Base-by-base conservation (phyloP, 2,888 invertebrate genomes). In the Eumacrocentrus americanus region DNA sequence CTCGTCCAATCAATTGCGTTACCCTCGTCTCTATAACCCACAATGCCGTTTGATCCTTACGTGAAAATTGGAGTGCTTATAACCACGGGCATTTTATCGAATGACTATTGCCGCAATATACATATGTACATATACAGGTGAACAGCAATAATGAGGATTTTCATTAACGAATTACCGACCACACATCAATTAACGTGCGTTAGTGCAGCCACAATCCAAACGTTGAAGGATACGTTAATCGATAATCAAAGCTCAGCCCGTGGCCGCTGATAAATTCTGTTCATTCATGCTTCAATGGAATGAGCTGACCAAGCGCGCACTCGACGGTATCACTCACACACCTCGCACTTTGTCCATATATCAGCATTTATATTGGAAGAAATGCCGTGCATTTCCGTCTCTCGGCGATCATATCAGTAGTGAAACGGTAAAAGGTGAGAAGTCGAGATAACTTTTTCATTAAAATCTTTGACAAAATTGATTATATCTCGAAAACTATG, bases 271-370 rank as follows among this genome's bases (percentile, higher is more conserved):
- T 60, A 50, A 60, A 60, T 60, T 60, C 54, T 48, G 50, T 54
- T 60, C 60, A 60, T 60, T 55, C 48, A 60, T 50, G 54, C 54
- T 55, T 22, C 48, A 42, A 42, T 60, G 42, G 44, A 60, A 60
- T 60, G 59, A 59, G 59, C 59, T 59, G 59, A 59, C 59, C 47
- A 40, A 47, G 53, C 59, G 38, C 18, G 20, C 53, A 44, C 47
- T 25, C 52, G 23, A 53, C 52, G 40, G 40, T 23, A 52, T 29
- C 47, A 37, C 23, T 42, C 47, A 29, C n/a, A 20, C 29, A 23
- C 40, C 47, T 47, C 29, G 16, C 22, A 34, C 46, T 22, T 20
- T 9, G 9, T 18, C 16, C 16, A 40, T 18, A 9, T 18, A 29
- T 52, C 52, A 40, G 52, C 40, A 52, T 52, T 52, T 40, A 52